Evolutionary conservation across 2,113 vertebrate genomes (phyloP), one percentile per base, ranked within the genome.

Genomic region (Acrocephalus arundinaceus): DNA sequence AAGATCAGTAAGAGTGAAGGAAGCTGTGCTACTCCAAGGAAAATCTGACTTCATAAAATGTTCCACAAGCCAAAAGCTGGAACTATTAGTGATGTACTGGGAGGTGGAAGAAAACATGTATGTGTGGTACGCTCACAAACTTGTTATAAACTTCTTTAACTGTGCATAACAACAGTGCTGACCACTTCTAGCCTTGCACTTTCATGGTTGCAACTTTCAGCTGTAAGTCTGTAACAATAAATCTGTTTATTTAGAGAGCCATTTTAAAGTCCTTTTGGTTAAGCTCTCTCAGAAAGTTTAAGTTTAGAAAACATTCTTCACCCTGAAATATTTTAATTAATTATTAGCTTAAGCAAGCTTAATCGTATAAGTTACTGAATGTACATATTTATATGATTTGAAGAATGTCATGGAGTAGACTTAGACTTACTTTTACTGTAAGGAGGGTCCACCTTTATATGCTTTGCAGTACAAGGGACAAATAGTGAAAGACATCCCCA

Each of bases 1-100:
- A 82, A 93, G 27, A 84, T 46, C 65, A 68, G 59, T 4, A 11
- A 57, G 65, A 85, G 13, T 30, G 10, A 94, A 89, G 84, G 48
- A 83, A 86, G 51, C 19, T 49, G 16, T 30, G n/a, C 43, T 37
- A n/a, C 33, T 87, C 45, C 24, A 7, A 41, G 76, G 71, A 93
- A 93, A 88, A 82, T 68, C n/a, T 90, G 90, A 93, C 90, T 80
- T 88, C n/a, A 72, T 76, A 17, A 63, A 16, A 73, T 62, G 30
- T 41, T 73, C 59, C 67, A 79, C 23, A 39, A 86, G 59, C 21
- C 11, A 8, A 52, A 94, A 89, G 23, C 17, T 81, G 31, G 18
- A 93, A 67, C 1, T 2, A 25, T 66, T 58, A 86, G 33, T 31
- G 19, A 25, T 48, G n/a, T 55, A 61, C 30, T 15, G 15, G 30